A percentile compares a stretch with the other conserved stretches of the same genome.
phyloP scores from a whole-genome alignment of 1,140 invertebrate genomes.

The Polypedilum pembai region DNA sequence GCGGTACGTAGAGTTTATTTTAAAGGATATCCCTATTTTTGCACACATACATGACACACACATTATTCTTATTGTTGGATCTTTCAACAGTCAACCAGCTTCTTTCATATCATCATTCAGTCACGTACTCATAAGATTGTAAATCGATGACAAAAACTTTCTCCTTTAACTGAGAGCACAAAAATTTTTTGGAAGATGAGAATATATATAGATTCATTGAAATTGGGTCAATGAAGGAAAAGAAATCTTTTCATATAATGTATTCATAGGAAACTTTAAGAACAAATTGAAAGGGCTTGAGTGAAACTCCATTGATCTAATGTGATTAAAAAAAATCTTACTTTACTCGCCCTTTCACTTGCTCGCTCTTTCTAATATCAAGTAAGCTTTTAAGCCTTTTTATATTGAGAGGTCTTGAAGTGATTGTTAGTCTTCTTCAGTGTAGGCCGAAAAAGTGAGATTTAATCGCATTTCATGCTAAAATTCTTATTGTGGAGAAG shows the following conservation, averaged over 20 bases:
- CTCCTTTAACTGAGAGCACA: not conserved
- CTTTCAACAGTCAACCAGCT: too few species aligned
- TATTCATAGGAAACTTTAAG: too few species aligned
- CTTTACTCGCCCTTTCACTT: too few species aligned
- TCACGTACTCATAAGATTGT: slow-evolving; percentile 12
- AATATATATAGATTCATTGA: not conserved
- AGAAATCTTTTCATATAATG: too few species aligned
- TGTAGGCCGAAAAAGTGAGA: not conserved
- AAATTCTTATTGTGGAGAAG: not conserved
- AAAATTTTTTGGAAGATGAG: not conserved
- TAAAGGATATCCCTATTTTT: too few species aligned
- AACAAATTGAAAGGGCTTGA: too few species aligned
- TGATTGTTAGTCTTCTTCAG: not conserved
- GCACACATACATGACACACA: too few species aligned
- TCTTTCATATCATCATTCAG: not conserved
- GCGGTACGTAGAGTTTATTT: not conserved
- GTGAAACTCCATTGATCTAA: too few species aligned
- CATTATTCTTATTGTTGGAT: not conserved
- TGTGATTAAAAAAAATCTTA: not conserved
- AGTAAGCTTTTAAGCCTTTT: slow-evolving; percentile 6
- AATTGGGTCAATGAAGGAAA: not conserved
- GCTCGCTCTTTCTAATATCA: not conserved
- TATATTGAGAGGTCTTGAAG: not conserved
- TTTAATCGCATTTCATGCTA: not conserved
- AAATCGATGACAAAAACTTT: slow-evolving; percentile 12